phyloP scores from a whole-genome alignment of 2,113 vertebrate genomes.

The Pedionomus torquatus region DNA sequence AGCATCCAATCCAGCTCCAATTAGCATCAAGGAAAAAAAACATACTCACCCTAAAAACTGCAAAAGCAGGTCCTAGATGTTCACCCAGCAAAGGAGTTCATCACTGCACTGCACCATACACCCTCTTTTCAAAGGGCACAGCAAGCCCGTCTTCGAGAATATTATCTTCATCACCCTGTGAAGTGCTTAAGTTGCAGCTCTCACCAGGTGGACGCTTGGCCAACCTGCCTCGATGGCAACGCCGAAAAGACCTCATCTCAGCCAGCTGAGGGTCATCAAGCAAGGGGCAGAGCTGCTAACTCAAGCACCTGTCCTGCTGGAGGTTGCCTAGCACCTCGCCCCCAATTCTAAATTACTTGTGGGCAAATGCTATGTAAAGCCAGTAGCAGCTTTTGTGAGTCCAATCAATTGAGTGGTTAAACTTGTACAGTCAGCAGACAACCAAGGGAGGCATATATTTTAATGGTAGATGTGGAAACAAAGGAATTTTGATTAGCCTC shows the following conservation, averaged over 20 bases:
- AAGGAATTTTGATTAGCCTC: constrained; percentile 63
- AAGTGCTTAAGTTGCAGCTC: neutral
- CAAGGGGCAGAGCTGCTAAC: neutral
- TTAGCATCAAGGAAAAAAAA: rapidly evolving
- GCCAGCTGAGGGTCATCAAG: neutral
- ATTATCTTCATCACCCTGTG: neutral
- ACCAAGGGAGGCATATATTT: constrained; percentile 48
- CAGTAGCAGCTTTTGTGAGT: neutral
- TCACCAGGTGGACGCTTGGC: neutral
- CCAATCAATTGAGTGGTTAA: constrained; percentile 23
- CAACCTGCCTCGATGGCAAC: neutral
- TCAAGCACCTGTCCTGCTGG: neutral
- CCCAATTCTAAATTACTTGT: neutral
- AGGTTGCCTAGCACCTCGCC: neutral
- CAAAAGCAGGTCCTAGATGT: rapidly evolving
- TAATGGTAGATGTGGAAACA: constrained; percentile 56
- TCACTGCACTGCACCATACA: rapidly evolving
- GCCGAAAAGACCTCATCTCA: neutral
- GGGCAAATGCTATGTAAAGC: neutral
- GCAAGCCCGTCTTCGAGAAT: neutral
- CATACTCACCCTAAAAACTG: neutral
- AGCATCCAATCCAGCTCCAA: neutral
- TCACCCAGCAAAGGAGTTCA: rapidly evolving
- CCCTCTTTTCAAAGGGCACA: rapidly evolving
- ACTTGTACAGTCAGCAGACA: constrained; percentile 47